A percentile compares a stretch with the other conserved stretches of the same genome.
Evolutionary conservation across 2,797 vertebrate genomes (phyloP).

Genomic region (Morus bassanus): DNA sequence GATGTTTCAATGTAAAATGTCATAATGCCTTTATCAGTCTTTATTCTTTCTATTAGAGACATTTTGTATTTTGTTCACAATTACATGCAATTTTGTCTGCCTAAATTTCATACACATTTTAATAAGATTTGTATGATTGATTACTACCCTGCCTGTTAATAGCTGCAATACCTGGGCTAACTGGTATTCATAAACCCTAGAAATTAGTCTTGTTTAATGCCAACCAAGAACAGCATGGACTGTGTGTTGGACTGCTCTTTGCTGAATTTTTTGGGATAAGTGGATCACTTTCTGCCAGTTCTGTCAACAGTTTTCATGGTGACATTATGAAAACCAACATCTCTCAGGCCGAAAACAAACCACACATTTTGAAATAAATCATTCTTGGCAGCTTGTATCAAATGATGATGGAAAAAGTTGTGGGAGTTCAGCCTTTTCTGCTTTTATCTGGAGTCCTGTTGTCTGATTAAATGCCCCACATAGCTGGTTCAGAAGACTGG

Average conservation of each 20-base stretch:
- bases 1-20: neutral
- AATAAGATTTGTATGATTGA: neutral
- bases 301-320: neutral
- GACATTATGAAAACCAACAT: constrained; percentile 30
- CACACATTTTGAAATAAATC: constrained; percentile 41
- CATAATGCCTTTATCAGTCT: neutral
- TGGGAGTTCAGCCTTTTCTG: neutral
- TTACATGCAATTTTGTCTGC: neutral
- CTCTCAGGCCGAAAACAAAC: constrained; percentile 7
- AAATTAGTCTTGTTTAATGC: neutral
- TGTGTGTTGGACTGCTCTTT: neutral
- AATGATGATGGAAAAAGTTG: neutral
- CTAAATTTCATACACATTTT: neutral
- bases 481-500: neutral
- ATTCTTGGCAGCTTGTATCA: neutral
- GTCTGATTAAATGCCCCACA: neutral
- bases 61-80: neutral
- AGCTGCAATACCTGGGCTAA: neutral
- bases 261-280: neutral
- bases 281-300: neutral
- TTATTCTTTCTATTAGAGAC: neutral
- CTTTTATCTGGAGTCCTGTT: neutral
- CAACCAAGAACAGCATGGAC: neutral
- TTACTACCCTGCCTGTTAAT: neutral
- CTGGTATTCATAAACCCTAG: neutral